Conservation (phyloP, 2,797 vertebrate species). For the Pangasius djambal region DNA sequence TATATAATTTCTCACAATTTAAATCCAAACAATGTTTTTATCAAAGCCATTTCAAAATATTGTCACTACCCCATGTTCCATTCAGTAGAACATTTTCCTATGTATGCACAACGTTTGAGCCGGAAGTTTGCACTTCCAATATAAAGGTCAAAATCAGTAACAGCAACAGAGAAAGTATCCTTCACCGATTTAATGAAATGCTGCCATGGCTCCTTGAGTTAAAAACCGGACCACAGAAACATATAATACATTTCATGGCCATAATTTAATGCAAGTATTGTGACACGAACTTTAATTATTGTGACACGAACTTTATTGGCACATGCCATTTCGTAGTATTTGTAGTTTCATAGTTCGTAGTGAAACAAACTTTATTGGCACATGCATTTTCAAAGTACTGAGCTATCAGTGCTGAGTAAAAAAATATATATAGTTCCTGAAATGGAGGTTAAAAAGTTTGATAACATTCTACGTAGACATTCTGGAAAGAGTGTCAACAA, state of each 20-base stretch:
- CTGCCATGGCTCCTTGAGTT: background rate
- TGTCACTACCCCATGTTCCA: background rate
- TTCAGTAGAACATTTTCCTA: background rate
- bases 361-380: background rate
- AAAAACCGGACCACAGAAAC: background rate
- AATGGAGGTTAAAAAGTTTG: background rate
- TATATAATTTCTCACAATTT: background rate
- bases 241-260: background rate
- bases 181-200: background rate
- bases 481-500: background rate
- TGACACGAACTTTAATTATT: background rate
- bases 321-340: background rate
- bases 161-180: background rate
- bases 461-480: background rate
- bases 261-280: background rate
- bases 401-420: background rate
- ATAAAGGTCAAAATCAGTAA: background rate
- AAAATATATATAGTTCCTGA: background rate
- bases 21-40: background rate
- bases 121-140: background rate
- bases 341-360: background rate
- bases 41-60: background rate
- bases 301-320: background rate
- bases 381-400: background rate
- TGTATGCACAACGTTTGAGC: background rate